These are phyloP conservation scores for Embidobia sp. DNA, from an alignment of 2,888 invertebrate species.

Conservation along the genomic window DNA sequence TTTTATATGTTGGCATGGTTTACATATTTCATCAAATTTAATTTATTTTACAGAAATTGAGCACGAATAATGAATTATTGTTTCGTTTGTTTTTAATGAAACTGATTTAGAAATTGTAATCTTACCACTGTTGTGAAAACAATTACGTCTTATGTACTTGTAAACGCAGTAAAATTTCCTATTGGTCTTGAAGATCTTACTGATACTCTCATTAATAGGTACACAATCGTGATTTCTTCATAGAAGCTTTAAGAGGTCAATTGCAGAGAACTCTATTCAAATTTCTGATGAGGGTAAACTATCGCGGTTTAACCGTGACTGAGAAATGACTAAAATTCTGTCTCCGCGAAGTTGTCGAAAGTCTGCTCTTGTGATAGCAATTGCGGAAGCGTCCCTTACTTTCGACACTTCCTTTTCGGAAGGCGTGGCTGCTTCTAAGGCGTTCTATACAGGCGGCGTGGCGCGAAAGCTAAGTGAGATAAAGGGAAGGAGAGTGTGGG, in stretches of 20 bases:
- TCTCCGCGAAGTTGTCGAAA: conserved; percentile 48
- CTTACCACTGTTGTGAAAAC: too few species aligned
- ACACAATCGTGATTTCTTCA: neutral
- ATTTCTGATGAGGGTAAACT: conserved; percentile 12
- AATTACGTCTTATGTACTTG: too few species aligned
- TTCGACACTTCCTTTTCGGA: conserved; percentile 65
- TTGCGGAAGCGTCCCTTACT: conserved; percentile 64
- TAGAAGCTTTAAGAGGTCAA: too few species aligned
- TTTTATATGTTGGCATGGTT: too few species aligned
- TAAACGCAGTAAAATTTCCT: too few species aligned
- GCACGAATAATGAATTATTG: too few species aligned
- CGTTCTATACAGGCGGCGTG: conserved; percentile 51
- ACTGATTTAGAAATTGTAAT: neutral
- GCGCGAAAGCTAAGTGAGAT: conserved; percentile 68
- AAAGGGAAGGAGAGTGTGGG: conserved; percentile 66
- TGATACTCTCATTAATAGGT: neutral
- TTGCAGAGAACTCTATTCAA: conserved; percentile 16
- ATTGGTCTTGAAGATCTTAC: neutral
- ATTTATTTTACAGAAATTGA: too few species aligned
- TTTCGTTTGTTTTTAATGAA: too few species aligned
- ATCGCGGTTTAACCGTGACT: conserved; percentile 31
- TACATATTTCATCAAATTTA: too few species aligned
- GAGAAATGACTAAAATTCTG: conserved; percentile 40
- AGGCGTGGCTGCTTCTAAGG: conserved; percentile 63
- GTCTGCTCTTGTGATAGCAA: conserved; percentile 52